Conservation (phyloP, 2,888 invertebrate species). For the Apotomis turbidana region DNA sequence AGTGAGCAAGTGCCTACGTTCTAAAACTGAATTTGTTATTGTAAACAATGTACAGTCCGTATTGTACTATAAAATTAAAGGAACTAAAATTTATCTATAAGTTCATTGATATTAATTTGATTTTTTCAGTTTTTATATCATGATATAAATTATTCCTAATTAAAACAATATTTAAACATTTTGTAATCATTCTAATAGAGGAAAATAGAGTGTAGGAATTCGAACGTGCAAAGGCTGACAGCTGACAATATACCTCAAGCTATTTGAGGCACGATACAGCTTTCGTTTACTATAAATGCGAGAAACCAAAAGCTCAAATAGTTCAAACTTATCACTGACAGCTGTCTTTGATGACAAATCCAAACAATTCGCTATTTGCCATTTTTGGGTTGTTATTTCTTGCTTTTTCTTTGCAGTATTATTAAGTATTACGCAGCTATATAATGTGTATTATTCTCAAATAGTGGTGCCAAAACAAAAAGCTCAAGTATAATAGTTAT, state of each 20-base stretch:
- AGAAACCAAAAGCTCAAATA: background rate
- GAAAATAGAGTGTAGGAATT: background rate
- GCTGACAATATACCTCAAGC: constrained; percentile 11
- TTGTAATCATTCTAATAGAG: too few relatives aligned
- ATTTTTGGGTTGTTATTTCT: constrained; percentile 63
- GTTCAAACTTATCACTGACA: constrained; percentile 19
- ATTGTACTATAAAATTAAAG: too few relatives aligned
- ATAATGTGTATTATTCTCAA: constrained; percentile 45
- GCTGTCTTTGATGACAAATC: constrained; percentile 30
- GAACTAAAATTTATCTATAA: too few relatives aligned
- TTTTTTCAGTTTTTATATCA: too few relatives aligned
- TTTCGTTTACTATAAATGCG: background rate
- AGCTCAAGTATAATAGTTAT: constrained; percentile 45
- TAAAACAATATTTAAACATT: too few relatives aligned
- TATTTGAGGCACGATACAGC: constrained; percentile 10
- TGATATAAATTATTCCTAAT: too few relatives aligned
- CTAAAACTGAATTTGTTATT: constrained; percentile 4
- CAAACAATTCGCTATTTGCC: constrained; percentile 55
- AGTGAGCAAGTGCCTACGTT: constrained; percentile 36
- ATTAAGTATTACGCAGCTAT: constrained; percentile 50
- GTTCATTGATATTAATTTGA: too few relatives aligned
- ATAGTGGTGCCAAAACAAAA: constrained; percentile 48
- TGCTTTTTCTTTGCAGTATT: constrained; percentile 56
- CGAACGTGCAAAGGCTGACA: constrained; percentile 28
- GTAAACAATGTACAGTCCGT: background rate